A percentile compares a stretch with the other conserved stretches of the same genome.
These are phyloP conservation scores for Cataglyphis cursor DNA, from an alignment of 2,888 invertebrate genomes.

Conservation along the genomic window DNA sequence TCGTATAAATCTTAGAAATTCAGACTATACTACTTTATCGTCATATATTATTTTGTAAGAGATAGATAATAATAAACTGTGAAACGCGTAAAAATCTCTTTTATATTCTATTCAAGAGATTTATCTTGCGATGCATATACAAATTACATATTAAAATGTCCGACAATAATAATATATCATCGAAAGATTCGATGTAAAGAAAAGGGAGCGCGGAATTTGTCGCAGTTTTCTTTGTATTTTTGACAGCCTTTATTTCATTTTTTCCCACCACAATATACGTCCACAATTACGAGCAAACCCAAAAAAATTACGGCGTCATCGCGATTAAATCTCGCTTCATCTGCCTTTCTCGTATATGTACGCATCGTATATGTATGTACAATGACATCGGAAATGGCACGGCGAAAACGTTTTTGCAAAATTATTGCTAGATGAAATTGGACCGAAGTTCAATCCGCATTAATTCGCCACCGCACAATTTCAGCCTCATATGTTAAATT, in stretches of 20 bases:
- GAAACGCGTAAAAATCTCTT: background rate
- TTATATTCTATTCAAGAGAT: slow-evolving; percentile 13
- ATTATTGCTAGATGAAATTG: slow-evolving; percentile 42
- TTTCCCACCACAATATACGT: slow-evolving; percentile 9
- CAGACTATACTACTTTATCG: background rate
- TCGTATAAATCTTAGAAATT: slow-evolving; percentile 26
- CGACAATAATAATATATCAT: slow-evolving; percentile 21
- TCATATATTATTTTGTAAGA: slow-evolving; percentile 17
- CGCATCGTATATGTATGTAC: slow-evolving; percentile 25
- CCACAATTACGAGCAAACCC: slow-evolving; percentile 47
- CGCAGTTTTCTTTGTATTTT: slow-evolving; percentile 33
- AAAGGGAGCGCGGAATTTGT: background rate
- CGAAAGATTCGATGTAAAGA: slow-evolving; percentile 10
- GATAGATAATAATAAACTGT: background rate
- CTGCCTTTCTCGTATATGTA: slow-evolving; percentile 21
- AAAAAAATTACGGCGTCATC: slow-evolving; percentile 46
- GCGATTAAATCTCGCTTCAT: slow-evolving; percentile 56
- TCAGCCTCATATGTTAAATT: slow-evolving; percentile 18
- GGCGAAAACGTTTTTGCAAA: slow-evolving; percentile 33
- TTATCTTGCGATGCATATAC: background rate
- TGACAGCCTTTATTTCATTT: slow-evolving; percentile 30
- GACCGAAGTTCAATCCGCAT: slow-evolving; percentile 49
- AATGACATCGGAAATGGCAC: background rate
- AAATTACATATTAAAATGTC: slow-evolving; percentile 42
- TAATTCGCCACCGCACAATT: slow-evolving; percentile 19